phyloP scores from a whole-genome alignment of 1,140 invertebrate genomes.

The Caenorhabditis inopinata region DNA sequence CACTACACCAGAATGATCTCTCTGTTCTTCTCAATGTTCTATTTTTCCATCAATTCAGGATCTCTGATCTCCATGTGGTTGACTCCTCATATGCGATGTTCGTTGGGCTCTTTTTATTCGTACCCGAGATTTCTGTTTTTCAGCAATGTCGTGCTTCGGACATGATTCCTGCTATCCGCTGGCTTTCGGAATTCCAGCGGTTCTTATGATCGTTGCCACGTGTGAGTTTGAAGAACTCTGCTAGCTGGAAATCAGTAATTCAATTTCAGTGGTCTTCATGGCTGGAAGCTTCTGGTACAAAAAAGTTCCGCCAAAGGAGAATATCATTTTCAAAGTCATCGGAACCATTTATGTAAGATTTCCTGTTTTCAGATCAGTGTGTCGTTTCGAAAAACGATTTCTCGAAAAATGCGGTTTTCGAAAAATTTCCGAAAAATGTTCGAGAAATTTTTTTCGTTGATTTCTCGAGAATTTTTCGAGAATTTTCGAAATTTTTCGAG shows the following conservation, averaged over 20 bases:
- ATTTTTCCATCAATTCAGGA: conserved; percentile 88
- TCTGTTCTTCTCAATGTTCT: conserved; percentile 88
- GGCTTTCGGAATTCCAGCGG: conserved; percentile 85
- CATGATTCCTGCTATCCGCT: conserved; percentile 81
- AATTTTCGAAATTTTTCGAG: too few relatives aligned
- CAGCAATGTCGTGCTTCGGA: conserved; percentile 80
- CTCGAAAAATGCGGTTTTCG: too few relatives aligned
- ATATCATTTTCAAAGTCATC: conserved; percentile 77
- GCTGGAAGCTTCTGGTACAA: conserved; percentile 77
- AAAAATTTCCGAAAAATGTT: too few relatives aligned
- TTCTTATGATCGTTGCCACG: conserved; percentile 78
- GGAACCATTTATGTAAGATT: conserved; percentile 76
- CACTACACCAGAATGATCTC: conserved; percentile 55
- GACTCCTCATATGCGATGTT: conserved; percentile 78
- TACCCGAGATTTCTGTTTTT: conserved; percentile 49
- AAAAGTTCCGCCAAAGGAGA: conserved; percentile 78
- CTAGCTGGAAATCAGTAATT: background rate
- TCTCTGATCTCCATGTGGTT: conserved; percentile 84
- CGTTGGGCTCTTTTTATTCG: conserved; percentile 30
- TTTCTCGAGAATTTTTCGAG: too few relatives aligned
- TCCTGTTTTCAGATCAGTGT: too few relatives aligned
- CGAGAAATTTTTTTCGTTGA: too few relatives aligned
- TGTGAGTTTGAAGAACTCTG: conserved; percentile 39
- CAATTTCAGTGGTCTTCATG: conserved; percentile 77
- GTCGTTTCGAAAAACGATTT: too few relatives aligned